These are phyloP conservation scores for Ophion costatus DNA, from an alignment of 2,888 invertebrate species.

Conservation along the genomic window DNA sequence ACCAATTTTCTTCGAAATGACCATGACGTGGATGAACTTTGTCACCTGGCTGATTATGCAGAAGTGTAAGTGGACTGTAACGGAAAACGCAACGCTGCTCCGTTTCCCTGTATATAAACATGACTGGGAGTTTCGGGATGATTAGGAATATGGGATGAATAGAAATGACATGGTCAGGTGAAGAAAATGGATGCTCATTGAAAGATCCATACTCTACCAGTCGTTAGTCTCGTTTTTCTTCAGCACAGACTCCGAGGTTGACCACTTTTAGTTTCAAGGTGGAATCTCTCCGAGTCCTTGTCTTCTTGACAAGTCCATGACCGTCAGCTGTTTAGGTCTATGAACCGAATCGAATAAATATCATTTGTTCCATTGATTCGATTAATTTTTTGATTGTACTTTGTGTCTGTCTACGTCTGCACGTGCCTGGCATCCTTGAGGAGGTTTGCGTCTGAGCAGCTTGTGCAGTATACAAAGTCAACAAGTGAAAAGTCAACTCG, in stretches of 20 bases:
- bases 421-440: background rate
- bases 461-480: slow-evolving; percentile 5
- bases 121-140: slow-evolving; percentile 21
- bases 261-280: slow-evolving; percentile 37
- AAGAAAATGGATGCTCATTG: background rate
- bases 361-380: slow-evolving; percentile 78
- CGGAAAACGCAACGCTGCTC: slow-evolving; percentile 7
- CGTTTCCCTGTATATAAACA: slow-evolving; percentile 60
- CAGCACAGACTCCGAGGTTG: background rate
- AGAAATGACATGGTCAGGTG: background rate
- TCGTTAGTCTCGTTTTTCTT: slow-evolving; percentile 9
- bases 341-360: slow-evolving; percentile 77
- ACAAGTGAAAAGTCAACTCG: slow-evolving; percentile 1
- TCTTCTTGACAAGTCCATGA: slow-evolving; percentile 53
- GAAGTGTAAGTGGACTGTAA: slow-evolving; percentile 1
- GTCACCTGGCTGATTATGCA: background rate
- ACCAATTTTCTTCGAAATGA: slow-evolving; percentile 3
- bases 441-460: no score
- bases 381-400: background rate
- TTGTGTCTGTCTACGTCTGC: background rate
- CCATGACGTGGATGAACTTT: slow-evolving; percentile 2
- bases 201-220: background rate
- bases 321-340: slow-evolving; percentile 59
- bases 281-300: slow-evolving; percentile 28
- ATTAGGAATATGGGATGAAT: background rate